Evolutionary conservation across 2,888 invertebrate genomes (phyloP).

Genomic region (Dryobotodes eremita): DNA sequence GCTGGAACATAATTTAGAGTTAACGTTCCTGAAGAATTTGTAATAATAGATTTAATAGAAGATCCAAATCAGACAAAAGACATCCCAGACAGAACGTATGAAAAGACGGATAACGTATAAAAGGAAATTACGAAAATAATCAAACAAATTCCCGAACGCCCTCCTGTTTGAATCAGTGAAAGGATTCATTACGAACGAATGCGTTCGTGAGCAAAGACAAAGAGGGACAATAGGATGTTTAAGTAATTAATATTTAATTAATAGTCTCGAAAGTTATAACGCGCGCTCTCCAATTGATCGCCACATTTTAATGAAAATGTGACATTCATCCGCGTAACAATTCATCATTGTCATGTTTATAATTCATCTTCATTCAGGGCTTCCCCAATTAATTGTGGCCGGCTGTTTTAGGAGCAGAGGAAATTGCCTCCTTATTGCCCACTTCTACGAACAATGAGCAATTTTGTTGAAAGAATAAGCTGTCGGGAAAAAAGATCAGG

Average conservation of each 20-base stretch:
- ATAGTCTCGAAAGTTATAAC: slow-evolving; percentile 37
- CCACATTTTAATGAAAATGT: slow-evolving; percentile 71
- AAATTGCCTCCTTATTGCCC: slow-evolving; percentile 59
- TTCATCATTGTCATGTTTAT: slow-evolving; percentile 73
- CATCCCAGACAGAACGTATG: slow-evolving; percentile 28
- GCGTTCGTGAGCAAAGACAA: slow-evolving; percentile 54
- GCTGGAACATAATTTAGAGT: background rate
- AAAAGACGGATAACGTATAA: slow-evolving; percentile 27
- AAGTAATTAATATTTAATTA: slow-evolving; percentile 66
- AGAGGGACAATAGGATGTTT: slow-evolving; percentile 48
- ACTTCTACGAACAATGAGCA: slow-evolving; percentile 59
- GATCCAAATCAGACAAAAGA: slow-evolving; percentile 24
- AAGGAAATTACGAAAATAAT: slow-evolving; percentile 42
- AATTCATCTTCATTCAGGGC: slow-evolving; percentile 73
- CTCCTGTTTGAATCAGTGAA: slow-evolving; percentile 39
- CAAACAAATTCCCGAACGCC: slow-evolving; percentile 38
- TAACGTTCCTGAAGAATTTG: background rate
- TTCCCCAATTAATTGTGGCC: slow-evolving; percentile 65
- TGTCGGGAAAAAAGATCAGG: slow-evolving; percentile 43
- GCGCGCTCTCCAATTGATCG: slow-evolving; percentile 65
- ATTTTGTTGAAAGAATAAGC: slow-evolving; percentile 56
- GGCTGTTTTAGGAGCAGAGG: slow-evolving; percentile 57
- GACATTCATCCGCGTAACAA: slow-evolving; percentile 61
- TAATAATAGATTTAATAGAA: slow-evolving; percentile 23
- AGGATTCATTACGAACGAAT: slow-evolving; percentile 54